A percentile compares a stretch with the other conserved stretches of the same genome.
phyloP scores from a whole-genome alignment of 37 sponge, comb jelly and placozoan genomes.

The Ianthella basta region DNA sequence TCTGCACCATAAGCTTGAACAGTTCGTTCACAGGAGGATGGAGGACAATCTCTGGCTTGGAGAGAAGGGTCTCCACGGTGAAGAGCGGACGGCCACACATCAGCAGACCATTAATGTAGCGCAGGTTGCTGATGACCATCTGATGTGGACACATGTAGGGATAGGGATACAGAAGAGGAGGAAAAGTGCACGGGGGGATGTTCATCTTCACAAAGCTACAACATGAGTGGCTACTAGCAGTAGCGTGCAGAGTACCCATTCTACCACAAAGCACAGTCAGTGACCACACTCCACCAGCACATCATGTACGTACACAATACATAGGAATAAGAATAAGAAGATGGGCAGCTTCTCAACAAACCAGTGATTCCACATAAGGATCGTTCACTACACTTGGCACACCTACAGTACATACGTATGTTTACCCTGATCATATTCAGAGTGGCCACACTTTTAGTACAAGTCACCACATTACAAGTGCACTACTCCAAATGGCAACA shows the following conservation, averaged over 20 bases:
- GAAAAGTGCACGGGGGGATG: not conserved
- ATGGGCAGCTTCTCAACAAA: not conserved
- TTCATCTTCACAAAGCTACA: not conserved
- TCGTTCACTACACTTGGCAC: too few relatives aligned
- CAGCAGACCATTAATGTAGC: conserved; percentile 60
- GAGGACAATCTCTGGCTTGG: conserved; percentile 90
- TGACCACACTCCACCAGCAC: too few relatives aligned
- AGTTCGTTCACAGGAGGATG: conserved; percentile 93
- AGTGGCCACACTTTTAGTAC: not conserved
- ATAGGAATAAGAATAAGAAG: not conserved
- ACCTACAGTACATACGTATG: not conserved
- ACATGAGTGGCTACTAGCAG: too few relatives aligned
- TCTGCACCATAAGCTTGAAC: conserved; percentile 70
- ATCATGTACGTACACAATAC: too few relatives aligned
- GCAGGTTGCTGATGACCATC: conserved; percentile 89
- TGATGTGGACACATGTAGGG: conserved; percentile 17
- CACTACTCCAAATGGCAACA: too few relatives aligned
- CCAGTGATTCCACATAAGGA: not conserved
- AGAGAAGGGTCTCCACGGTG: conserved; percentile 89
- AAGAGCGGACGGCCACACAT: conserved; percentile 77
- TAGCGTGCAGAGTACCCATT: too few relatives aligned
- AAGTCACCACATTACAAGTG: not conserved
- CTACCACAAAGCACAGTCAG: too few relatives aligned
- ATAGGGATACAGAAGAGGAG: not conserved
- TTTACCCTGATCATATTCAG: not conserved